Percentiles rank a stretch among this genome's conserved stretches.
Evolutionary conservation across 2,113 vertebrate species (phyloP).

Genomic region (Aythya baeri): DNA sequence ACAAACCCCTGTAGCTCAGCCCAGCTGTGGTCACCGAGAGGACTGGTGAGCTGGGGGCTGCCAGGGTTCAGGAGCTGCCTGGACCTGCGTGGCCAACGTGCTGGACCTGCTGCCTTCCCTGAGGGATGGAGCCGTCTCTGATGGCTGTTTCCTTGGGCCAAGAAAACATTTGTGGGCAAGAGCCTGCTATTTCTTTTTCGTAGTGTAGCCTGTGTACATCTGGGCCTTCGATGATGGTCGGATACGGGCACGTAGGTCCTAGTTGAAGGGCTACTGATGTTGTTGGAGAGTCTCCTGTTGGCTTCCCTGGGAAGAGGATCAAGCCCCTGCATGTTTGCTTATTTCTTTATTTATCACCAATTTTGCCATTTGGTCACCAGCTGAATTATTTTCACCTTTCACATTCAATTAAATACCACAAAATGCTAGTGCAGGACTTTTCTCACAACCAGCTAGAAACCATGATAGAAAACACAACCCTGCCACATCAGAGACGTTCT

Average conservation of each 20-base stretch:
- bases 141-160: background rate
- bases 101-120: background rate
- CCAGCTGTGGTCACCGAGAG: background rate
- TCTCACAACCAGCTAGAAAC: constrained; percentile 22
- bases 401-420: background rate
- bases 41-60: background rate
- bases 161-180: background rate
- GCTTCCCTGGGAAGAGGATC: background rate
- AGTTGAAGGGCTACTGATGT: background rate
- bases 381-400: constrained; percentile 2
- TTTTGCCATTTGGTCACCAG: background rate
- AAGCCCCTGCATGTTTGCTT: background rate
- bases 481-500: constrained; percentile 14
- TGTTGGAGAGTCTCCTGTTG: background rate
- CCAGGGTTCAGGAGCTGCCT: fast-evolving
- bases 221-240: background rate
- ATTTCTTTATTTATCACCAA: background rate
- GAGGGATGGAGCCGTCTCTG: fast-evolving
- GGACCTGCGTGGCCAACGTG: background rate
- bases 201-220: background rate
- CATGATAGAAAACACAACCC: constrained; percentile 44
- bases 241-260: background rate
- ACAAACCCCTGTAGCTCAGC: background rate
- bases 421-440: background rate
- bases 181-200: background rate